These are phyloP conservation scores for Fragum sueziense DNA, from an alignment of 2,888 invertebrate species.

Conservation along the genomic window DNA sequence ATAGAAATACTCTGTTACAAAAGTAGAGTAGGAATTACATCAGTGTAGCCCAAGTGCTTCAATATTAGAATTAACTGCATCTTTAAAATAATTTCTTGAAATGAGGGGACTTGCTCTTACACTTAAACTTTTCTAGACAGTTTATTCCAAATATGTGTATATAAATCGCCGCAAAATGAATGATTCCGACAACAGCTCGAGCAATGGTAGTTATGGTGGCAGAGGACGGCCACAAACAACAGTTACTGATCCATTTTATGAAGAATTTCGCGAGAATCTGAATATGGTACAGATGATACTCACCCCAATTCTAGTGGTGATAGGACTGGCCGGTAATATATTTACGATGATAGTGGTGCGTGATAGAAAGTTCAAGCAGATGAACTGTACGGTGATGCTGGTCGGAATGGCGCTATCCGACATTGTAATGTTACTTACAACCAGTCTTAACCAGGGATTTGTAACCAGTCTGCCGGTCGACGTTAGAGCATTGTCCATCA, in stretches of 20 bases:
- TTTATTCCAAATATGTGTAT: too few relatives aligned
- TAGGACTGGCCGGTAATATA: slow-evolving; percentile 2
- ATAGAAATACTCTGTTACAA: too few relatives aligned
- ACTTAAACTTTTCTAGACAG: too few relatives aligned
- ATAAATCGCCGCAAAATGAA: too few relatives aligned
- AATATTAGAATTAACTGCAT: too few relatives aligned
- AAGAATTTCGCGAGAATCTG: neutral
- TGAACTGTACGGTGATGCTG: slow-evolving; percentile 33
- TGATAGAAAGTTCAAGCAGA: neutral
- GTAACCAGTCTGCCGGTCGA: slow-evolving; percentile 49
- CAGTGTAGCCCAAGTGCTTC: too few relatives aligned
- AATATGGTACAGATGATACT: neutral
- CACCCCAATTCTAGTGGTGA: neutral
- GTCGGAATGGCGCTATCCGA: slow-evolving; percentile 61
- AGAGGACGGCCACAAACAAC: neutral
- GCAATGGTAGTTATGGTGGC: neutral
- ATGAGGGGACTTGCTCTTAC: too few relatives aligned
- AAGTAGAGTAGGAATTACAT: too few relatives aligned
- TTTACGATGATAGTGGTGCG: neutral
- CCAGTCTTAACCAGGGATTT: slow-evolving; percentile 58
- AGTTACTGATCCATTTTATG: neutral
- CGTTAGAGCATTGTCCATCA: slow-evolving; percentile 44
- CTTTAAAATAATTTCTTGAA: too few relatives aligned
- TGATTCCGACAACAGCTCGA: neutral
- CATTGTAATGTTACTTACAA: slow-evolving; percentile 43